Base-by-base conservation (phyloP, 2,113 vertebrate genomes). In the Ictalurus furcatus region DNA sequence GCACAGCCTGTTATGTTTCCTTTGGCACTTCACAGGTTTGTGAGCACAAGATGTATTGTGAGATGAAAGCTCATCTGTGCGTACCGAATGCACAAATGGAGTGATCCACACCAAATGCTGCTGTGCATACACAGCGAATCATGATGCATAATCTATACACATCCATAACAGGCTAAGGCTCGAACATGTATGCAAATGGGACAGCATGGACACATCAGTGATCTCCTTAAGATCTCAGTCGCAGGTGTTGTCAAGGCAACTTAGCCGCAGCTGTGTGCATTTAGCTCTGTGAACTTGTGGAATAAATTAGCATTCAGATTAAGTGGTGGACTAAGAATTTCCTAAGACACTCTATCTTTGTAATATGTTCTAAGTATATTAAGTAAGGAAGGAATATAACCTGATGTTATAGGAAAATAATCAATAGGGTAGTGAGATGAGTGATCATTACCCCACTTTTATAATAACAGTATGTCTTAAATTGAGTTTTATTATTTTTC, bases 181-280 rank as follows among this genome's bases (percentile, higher is more conserved):
- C 28, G 34, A 74, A 61, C 67, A 76, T 23, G 69, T n/a, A 88
- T 84, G 67, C 87, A 40, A 63, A 71, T n/a, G 59, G 48, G 69
- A 69, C 25, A 80, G 63, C n/a, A 12, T 84, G 67, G 78, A 79
- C 67, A 59, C 71, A 54, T 65, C 30, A 37, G 63, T 28, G 81
- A 84, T 73, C 85, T 61, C 88, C 52, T 44, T 84, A 86, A 80
- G 71, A 82, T 17, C 63, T 88, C 82, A 73, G 81, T 76, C 91
- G 30, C 85, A 92, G 84, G 88, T 92, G 91, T 89, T 92, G 91
- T 90, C 91, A 90, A 88, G 91, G 88, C 84, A 90, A 92, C 90
- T 84, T 88, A 81, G 91, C 67, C 88, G 76, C 89, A 88, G 85
- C 89, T 90, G 87, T 71, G 89, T 37, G 65, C 85, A 85, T 87